Conservation (phyloP, 1,140 invertebrate genomes). For the Magallana angulata region DNA sequence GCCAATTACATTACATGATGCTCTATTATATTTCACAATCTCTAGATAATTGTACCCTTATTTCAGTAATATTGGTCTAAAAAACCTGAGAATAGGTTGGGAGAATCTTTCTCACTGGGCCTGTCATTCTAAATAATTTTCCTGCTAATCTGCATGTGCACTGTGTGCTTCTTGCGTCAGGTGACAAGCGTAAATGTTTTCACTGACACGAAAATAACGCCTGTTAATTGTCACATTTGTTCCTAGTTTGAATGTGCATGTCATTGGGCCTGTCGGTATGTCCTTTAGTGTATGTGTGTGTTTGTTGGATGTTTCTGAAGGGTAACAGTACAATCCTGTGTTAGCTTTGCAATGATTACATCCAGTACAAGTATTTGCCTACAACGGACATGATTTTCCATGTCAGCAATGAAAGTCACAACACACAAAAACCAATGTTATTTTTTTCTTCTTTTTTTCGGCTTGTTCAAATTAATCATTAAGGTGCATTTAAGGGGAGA, state of each 20-base stretch:
- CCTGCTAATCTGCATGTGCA: background rate
- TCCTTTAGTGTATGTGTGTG: background rate
- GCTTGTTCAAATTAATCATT: slow-evolving; percentile 9
- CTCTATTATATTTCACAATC: background rate
- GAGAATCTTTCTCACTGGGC: background rate
- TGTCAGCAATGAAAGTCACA: background rate
- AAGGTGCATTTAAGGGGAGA: slow-evolving; percentile 22
- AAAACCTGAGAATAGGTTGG: background rate
- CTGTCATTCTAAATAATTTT: background rate
- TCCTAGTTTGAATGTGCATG: background rate
- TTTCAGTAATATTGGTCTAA: background rate
- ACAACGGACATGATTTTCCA: background rate
- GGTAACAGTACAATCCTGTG: background rate
- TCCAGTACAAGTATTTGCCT: slow-evolving; percentile 13
- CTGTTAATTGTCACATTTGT: background rate
- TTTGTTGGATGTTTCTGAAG: background rate
- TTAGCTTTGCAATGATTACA: background rate
- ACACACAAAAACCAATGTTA: background rate
- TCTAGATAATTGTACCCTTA: background rate
- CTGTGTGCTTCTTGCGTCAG: background rate
- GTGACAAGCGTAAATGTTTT: slow-evolving; percentile 25
- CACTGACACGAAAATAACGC: background rate
- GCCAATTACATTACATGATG: slow-evolving; percentile 22
- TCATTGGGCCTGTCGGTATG: background rate
- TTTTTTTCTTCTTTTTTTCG: background rate